Conservation (phyloP, 2,888 invertebrate species). For the Leptinotarsa peninsularis region DNA sequence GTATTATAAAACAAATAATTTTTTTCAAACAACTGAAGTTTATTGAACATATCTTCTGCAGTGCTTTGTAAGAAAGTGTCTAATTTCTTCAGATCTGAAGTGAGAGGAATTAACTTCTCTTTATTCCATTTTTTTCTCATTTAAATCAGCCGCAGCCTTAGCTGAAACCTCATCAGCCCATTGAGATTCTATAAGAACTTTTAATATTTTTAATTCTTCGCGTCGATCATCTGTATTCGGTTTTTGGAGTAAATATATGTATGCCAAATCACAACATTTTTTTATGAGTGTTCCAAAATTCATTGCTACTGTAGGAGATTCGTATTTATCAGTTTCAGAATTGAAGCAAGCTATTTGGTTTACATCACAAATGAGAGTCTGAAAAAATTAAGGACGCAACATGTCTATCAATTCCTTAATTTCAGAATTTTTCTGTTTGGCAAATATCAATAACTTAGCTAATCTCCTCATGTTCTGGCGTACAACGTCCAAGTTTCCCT, state of each 20-base stretch:
- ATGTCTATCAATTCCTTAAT: neutral
- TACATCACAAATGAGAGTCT: constrained; percentile 2
- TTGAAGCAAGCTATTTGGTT: constrained; percentile 26
- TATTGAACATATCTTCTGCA: constrained; percentile 14
- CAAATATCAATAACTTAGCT: constrained; percentile 4
- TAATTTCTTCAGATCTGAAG: constrained; percentile 43
- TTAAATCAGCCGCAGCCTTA: constrained; percentile 45
- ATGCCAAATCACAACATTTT: constrained; percentile 25
- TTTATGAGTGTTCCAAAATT: constrained; percentile 47
- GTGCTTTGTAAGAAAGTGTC: constrained; percentile 39
- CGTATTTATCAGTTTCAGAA: constrained; percentile 23
- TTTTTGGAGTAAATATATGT: constrained; percentile 41
- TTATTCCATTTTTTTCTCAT: constrained; percentile 50
- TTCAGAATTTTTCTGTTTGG: neutral
- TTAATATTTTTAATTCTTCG: constrained; percentile 48
- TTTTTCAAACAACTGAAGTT: constrained; percentile 26
- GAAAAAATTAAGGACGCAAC: neutral
- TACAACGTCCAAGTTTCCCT: constrained; percentile 43
- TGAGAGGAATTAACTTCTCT: constrained; percentile 46
- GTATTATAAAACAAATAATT: constrained; percentile 34
- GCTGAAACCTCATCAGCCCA: constrained; percentile 50
- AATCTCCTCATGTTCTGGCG: constrained; percentile 41
- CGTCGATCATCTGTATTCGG: constrained; percentile 35
- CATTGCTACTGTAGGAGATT: constrained; percentile 27
- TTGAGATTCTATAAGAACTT: constrained; percentile 47